Evolutionary conservation across 2,797 vertebrate species (phyloP), one percentile per base, ranked within the genome.

Genomic region (Galagoides demidoff): DNA sequence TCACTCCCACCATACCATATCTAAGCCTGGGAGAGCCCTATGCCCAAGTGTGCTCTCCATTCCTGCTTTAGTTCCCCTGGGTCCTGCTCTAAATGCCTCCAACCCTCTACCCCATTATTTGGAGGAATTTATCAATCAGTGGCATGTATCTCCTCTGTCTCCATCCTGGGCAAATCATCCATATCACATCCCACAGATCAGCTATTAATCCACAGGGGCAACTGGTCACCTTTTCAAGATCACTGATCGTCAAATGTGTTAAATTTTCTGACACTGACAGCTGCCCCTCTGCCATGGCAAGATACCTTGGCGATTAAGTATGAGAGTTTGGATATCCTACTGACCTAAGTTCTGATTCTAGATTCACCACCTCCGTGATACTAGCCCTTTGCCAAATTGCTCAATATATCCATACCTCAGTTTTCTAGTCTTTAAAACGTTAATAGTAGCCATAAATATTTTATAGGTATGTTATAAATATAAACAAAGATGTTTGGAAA

Each of bases 391-490:
- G 59, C 23, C 61, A 86, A 61, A 71, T 14, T 68, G 9, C 25
- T 91, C 43, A 82, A 0, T 52, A 22, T 59, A 9, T 31, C 22
- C 39, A 55, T 34, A 25, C 17, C 1, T 57, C 37, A 34, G 19
- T 71, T 78, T 93, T 71, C 90, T 55, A 25, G 52, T 74, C 90
- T 74, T 87, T 66, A 92, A 76, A 89, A 70, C 92, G 77, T 7
- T 97, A 97, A 66, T 82, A 66, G 63, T 29, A 96, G 87, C 10
- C 31, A 3, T 13, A 85, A 52, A 31, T 20, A 34, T 45, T 74
- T 71, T 52, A 5, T 34, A 66, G 39, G 45, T 22, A 23, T 43
- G 11, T 11, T 71, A 45, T 12, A 7, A 8, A 68, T 19, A 37
- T 37, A 83, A 79, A 52, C 43, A 9, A 89, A 25, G 29, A 23